phyloP scores from a whole-genome alignment of 2,888 invertebrate genomes.

The Lysandra coridon region DNA sequence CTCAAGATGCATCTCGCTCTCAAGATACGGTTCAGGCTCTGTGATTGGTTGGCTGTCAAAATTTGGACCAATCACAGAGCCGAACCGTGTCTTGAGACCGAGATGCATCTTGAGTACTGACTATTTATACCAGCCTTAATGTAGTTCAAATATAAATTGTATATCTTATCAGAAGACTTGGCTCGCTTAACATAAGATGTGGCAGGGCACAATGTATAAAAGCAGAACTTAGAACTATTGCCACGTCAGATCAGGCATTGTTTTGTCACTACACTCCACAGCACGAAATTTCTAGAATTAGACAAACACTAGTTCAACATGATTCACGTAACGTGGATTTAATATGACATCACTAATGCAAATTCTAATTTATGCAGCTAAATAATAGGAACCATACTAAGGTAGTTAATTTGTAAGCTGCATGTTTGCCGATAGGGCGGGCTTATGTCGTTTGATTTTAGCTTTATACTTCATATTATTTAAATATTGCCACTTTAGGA shows the following conservation, averaged over 20 bases:
- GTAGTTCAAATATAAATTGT: neutral
- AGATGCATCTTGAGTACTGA: too few relatives aligned
- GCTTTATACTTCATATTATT: slow-evolving; percentile 32
- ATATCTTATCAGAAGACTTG: neutral
- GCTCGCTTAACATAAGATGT: neutral
- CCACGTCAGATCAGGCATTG: neutral
- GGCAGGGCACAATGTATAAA: slow-evolving; percentile 7
- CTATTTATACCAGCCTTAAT: neutral
- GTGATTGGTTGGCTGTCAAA: too few relatives aligned
- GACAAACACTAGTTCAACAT: slow-evolving; percentile 40
- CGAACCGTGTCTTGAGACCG: too few relatives aligned
- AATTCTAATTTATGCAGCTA: slow-evolving; percentile 80
- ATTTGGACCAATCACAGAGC: too few relatives aligned
- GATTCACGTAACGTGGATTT: slow-evolving; percentile 35
- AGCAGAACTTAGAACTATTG: slow-evolving; percentile 10
- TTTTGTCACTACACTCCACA: slow-evolving; percentile 23
- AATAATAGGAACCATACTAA: slow-evolving; percentile 81
- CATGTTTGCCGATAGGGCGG: slow-evolving; percentile 35
- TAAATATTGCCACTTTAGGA: neutral
- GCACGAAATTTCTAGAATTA: slow-evolving; percentile 35
- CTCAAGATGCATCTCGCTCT: too few relatives aligned
- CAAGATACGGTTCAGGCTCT: too few relatives aligned
- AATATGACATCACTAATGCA: slow-evolving; percentile 66
- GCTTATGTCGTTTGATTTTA: slow-evolving; percentile 34
- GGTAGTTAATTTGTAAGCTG: slow-evolving; percentile 61